A percentile compares a stretch with the other conserved stretches of the same genome.
Conservation (phyloP, 2,797 vertebrate species). For the Pterois miles region DNA sequence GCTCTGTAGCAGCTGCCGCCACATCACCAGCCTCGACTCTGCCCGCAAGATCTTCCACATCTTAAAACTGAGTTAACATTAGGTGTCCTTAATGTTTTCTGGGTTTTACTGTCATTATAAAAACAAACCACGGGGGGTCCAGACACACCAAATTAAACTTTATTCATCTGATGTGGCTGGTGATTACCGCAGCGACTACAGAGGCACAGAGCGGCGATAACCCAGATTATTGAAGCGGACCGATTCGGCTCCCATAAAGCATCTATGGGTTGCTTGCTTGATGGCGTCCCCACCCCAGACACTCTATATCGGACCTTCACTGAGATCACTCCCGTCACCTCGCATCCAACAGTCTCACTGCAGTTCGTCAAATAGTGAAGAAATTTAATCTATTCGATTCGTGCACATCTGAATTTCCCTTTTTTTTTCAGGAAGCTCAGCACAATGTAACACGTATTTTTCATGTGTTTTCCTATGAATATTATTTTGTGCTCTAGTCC, state of each 20-base stretch:
- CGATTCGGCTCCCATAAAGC: slow-evolving; percentile 5
- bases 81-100: not conserved
- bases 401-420: no score
- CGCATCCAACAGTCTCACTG: not conserved
- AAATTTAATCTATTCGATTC: no score
- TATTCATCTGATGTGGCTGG: slow-evolving; percentile 34
- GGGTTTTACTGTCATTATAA: slow-evolving; percentile 40
- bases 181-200: slow-evolving; percentile 41
- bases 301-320: slow-evolving; percentile 17
- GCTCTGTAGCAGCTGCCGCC: not conserved
- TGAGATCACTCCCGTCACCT: slow-evolving; percentile 15
- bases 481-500: no score
- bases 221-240: slow-evolving; percentile 35
- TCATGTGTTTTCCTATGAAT: no score
- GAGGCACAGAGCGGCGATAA: slow-evolving; percentile 52
- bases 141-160: slow-evolving; percentile 43
- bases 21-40: not conserved
- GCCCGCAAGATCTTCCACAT: not conserved
- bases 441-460: no score
- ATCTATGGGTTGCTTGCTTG: not conserved
- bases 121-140: slow-evolving; percentile 24
- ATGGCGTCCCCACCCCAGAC: not conserved
- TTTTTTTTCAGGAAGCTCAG: no score
- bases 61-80: not conserved
- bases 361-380: no score